These are phyloP conservation scores for Pantherophis guttatus DNA, from an alignment of 2,113 vertebrate genomes.

Conservation along the genomic window DNA sequence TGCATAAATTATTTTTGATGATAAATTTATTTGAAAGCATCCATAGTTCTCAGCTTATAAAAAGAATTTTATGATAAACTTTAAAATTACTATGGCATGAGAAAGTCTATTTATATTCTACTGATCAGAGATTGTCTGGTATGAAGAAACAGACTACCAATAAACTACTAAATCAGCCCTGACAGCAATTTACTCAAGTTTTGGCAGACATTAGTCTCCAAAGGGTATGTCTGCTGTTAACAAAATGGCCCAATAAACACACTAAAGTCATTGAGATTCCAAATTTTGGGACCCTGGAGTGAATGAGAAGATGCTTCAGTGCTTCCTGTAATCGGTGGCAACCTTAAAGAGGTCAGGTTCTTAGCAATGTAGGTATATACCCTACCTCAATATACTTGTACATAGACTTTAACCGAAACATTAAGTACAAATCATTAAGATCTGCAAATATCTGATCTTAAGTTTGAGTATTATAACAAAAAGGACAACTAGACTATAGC, in stretches of 20 bases:
- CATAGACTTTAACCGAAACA: neutral
- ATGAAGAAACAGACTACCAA: neutral
- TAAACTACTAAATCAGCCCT: neutral
- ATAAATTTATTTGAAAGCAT: neutral
- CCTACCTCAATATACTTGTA: neutral
- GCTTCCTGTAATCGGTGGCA: neutral
- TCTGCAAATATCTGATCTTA: neutral
- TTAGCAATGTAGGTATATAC: neutral
- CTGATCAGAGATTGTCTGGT: neutral
- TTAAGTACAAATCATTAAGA: neutral
- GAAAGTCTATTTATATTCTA: slow-evolving; percentile 18
- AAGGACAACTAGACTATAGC: neutral
- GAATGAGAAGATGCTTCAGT: neutral
- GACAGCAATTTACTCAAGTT: neutral
- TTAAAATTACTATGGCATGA: slow-evolving; percentile 19
- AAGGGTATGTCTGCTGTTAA: neutral
- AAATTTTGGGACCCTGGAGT: neutral
- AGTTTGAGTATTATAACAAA: neutral
- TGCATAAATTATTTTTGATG: neutral
- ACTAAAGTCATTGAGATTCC: neutral
- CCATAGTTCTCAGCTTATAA: neutral
- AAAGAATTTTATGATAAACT: slow-evolving; percentile 17
- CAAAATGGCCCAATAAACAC: neutral
- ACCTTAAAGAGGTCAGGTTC: neutral
- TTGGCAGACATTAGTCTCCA: neutral